Conservation (phyloP, 2,113 vertebrate species). For the Percina caprodes region DNA sequence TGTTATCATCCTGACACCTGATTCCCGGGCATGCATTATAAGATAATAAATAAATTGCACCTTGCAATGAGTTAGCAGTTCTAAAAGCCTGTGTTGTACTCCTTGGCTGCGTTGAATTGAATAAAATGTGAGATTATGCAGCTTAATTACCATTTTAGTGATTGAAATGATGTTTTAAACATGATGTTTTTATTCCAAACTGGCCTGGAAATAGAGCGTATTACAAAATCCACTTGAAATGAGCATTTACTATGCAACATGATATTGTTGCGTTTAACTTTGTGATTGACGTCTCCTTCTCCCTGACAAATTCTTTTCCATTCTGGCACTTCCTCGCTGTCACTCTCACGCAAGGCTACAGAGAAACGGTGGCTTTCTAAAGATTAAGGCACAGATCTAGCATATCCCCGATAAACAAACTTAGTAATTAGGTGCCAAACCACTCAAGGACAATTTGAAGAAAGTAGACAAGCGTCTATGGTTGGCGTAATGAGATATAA, state of each 20-base stretch:
- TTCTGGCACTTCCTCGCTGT: conserved; percentile 58
- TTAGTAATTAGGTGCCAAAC: conserved; percentile 68
- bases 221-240: conserved; percentile 41
- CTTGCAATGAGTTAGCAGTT: background rate
- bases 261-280: conserved; percentile 37
- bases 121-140: conserved; percentile 45
- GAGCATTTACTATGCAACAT: conserved; percentile 17
- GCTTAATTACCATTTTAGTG: conserved; percentile 56
- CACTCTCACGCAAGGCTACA: conserved; percentile 49
- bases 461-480: conserved; percentile 53
- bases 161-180: conserved; percentile 57
- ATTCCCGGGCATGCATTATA: conserved; percentile 35
- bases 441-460: conserved; percentile 68
- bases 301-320: conserved; percentile 57
- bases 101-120: background rate
- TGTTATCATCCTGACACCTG: conserved; percentile 60
- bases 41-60: conserved; percentile 1
- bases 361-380: conserved; percentile 51
- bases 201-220: conserved; percentile 40
- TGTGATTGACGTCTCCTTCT: conserved; percentile 57
- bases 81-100: background rate
- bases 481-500: conserved; percentile 71
- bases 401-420: conserved; percentile 62
- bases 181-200: conserved; percentile 41
- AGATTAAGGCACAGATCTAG: conserved; percentile 68